Conservation (phyloP, 2,113 vertebrate genomes). For the Xenopus borealis region DNA sequence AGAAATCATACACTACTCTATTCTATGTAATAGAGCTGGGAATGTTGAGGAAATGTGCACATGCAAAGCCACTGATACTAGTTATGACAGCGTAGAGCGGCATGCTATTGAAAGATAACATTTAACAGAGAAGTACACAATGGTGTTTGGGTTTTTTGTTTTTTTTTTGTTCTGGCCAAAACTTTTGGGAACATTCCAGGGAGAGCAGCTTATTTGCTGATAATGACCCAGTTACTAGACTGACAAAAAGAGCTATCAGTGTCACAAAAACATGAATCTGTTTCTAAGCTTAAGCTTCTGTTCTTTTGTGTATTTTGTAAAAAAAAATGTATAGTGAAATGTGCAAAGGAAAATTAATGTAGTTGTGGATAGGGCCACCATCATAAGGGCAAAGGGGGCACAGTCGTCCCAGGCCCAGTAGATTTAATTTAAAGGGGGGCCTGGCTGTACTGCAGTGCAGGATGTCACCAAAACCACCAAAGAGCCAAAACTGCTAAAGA, state of each 20-base stretch:
- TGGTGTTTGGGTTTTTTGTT: background rate
- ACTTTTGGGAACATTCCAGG: background rate
- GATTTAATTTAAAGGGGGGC: no score
- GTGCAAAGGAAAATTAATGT: no score
- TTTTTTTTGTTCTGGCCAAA: background rate
- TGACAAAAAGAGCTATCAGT: background rate
- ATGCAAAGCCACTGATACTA: background rate
- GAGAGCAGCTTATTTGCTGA: background rate
- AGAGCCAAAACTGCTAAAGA: no score
- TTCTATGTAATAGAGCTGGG: background rate
- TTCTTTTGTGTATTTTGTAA: background rate
- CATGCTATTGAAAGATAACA: background rate
- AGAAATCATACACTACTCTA: no score
- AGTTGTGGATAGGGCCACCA: no score
- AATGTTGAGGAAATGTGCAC: background rate
- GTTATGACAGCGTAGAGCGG: background rate
- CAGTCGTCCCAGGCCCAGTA: no score
- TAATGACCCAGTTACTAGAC: background rate
- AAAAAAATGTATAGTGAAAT: no score
- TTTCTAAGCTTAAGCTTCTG: background rate
- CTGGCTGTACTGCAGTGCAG: no score
- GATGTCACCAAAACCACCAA: no score
- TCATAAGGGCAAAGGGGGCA: no score
- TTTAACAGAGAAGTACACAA: background rate
- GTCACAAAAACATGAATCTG: background rate